Percentiles rank a stretch among this genome's conserved stretches.
phyloP scores from a whole-genome alignment of 2,113 vertebrate species.

The Anguilla japonica region DNA sequence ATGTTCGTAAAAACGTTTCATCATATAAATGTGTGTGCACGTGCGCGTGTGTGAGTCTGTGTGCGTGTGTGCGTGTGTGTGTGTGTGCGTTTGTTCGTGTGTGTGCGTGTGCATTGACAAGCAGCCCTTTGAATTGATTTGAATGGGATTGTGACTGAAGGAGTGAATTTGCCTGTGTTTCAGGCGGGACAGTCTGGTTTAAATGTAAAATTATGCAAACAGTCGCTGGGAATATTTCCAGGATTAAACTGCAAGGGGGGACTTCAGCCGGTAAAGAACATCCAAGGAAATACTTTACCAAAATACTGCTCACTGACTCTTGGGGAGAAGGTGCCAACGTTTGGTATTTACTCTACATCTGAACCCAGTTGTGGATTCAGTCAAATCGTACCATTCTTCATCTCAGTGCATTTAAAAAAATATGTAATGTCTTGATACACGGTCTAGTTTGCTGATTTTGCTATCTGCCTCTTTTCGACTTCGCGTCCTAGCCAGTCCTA shows the following conservation, averaged over 20 bases:
- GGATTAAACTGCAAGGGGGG: conserved; percentile 43
- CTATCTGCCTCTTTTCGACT: background rate
- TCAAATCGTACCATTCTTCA: background rate
- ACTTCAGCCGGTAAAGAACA: conserved; percentile 48
- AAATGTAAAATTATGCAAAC: conserved; percentile 62
- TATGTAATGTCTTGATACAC: background rate
- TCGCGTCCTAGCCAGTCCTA: background rate
- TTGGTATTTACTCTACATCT: background rate
- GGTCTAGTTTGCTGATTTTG: background rate
- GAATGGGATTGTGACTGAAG: conserved; percentile 28
- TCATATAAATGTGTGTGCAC: conserved; percentile 23
- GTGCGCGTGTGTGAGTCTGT: conserved; percentile 43
- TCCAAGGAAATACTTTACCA: conserved; percentile 3
- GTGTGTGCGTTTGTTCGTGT: conserved; percentile 47
- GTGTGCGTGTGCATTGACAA: conserved; percentile 33
- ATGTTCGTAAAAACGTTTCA: too few relatives aligned
- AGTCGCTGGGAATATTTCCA: conserved; percentile 35
- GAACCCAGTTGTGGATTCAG: background rate
- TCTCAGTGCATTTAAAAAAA: background rate
- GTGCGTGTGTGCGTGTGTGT: conserved; percentile 35
- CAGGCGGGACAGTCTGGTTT: conserved; percentile 11
- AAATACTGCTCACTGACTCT: background rate
- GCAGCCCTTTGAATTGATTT: conserved; percentile 22
- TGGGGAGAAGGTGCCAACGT: background rate
- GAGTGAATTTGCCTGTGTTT: conserved; percentile 28